Conservation (phyloP, 1,140 invertebrate genomes). For the Atta colombica region DNA sequence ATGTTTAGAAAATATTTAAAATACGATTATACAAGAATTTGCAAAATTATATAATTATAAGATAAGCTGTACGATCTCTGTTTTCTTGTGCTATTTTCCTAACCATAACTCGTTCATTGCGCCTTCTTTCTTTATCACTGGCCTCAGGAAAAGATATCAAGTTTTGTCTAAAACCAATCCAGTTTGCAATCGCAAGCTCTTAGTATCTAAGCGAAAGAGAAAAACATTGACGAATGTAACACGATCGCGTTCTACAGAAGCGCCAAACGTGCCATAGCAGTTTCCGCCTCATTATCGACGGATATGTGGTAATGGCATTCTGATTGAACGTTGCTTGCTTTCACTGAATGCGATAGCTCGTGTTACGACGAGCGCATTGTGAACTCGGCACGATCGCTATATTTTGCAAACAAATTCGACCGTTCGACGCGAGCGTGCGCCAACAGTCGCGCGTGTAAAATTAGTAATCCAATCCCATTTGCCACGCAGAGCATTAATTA, state of each 20-base stretch:
- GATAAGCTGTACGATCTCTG: background rate
- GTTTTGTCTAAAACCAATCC: background rate
- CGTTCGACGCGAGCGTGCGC: slow-evolving; percentile 35
- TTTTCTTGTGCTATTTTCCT: slow-evolving; percentile 13
- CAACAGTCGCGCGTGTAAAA: slow-evolving; percentile 46
- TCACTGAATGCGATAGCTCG: slow-evolving; percentile 55
- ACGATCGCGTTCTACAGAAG: slow-evolving; percentile 48
- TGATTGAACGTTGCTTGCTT: slow-evolving; percentile 61
- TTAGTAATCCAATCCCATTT: slow-evolving; percentile 55
- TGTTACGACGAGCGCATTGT: slow-evolving; percentile 44
- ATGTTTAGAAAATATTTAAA: background rate
- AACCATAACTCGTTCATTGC: background rate
- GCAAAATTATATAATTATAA: slow-evolving; percentile 2
- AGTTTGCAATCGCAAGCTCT: slow-evolving; percentile 2
- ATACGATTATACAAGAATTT: background rate
- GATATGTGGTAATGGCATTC: slow-evolving; percentile 57
- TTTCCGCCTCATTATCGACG: slow-evolving; percentile 57
- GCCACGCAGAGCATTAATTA: slow-evolving; percentile 52
- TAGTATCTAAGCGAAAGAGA: slow-evolving; percentile 13
- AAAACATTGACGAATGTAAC: slow-evolving; percentile 28
- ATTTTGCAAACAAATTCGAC: slow-evolving; percentile 66
- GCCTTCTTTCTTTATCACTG: background rate
- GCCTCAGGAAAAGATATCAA: background rate
- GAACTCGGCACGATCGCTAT: slow-evolving; percentile 53
- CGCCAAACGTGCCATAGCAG: slow-evolving; percentile 41